phyloP scores from a whole-genome alignment of 2,888 invertebrate species.

The Peribatodes rhomboidaria region DNA sequence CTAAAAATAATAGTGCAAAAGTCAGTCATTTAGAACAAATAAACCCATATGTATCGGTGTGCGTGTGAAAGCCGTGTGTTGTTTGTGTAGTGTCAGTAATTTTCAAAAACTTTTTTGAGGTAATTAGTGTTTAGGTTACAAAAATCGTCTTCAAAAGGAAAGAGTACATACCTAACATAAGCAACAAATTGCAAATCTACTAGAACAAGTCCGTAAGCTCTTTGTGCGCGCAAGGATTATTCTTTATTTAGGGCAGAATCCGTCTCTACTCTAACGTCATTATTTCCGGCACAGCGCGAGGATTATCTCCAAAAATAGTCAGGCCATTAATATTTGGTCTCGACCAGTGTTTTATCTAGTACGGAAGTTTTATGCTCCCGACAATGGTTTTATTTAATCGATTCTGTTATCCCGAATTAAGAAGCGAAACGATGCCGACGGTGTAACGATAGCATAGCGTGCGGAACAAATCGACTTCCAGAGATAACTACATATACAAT shows the following conservation, averaged over 20 bases:
- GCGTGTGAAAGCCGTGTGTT: no score
- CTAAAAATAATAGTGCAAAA: no score
- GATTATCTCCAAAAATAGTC: slow-evolving; percentile 7
- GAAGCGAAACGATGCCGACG: neutral
- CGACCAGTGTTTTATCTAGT: neutral
- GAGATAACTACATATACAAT: neutral
- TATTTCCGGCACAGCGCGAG: neutral
- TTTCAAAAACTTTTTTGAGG: no score
- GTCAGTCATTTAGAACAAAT: no score
- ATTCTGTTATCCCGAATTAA: neutral
- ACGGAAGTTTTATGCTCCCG: neutral
- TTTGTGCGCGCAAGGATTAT: slow-evolving; percentile 4
- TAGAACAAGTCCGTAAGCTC: neutral
- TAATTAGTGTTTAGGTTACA: no score
- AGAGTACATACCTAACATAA: no score
- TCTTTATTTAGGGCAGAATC: neutral
- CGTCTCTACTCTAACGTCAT: neutral
- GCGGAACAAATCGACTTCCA: slow-evolving; percentile 12
- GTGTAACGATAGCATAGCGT: neutral
- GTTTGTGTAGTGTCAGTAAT: no score
- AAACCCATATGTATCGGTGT: no score
- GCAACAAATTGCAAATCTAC: no score
- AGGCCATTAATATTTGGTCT: neutral
- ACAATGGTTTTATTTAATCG: slow-evolving; percentile 1
- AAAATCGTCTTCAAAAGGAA: no score